Evolutionary conservation across 2,888 invertebrate genomes (phyloP).

Genomic region (Chymomyza amoena): DNA sequence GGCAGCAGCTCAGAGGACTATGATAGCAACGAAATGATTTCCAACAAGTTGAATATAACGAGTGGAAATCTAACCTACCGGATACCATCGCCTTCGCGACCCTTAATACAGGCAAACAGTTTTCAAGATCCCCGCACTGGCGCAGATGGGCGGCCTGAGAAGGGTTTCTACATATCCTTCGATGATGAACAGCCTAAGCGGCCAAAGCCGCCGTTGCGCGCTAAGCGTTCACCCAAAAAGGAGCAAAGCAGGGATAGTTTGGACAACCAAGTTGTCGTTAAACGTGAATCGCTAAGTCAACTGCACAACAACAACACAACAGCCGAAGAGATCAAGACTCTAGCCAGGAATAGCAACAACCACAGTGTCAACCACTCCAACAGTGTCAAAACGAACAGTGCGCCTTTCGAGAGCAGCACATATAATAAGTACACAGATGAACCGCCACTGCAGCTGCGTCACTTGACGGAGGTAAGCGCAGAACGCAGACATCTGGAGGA

Average conservation of each 20-base stretch:
- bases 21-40: constrained; percentile 63
- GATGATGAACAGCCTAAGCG: constrained; percentile 92
- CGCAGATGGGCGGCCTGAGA: constrained; percentile 82
- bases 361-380: constrained; percentile 62
- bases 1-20: constrained; percentile 82
- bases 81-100: constrained; percentile 92
- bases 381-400: constrained; percentile 45
- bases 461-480: constrained; percentile 52
- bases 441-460: constrained; percentile 75
- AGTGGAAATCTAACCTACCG: constrained; percentile 93
- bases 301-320: constrained; percentile 79
- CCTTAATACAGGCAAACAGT: constrained; percentile 84
- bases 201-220: constrained; percentile 91
- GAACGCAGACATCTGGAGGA: constrained; percentile 58
- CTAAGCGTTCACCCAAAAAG: constrained; percentile 89
- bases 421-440: constrained; percentile 77
- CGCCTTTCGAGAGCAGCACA: constrained; percentile 53
- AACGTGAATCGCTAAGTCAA: constrained; percentile 76
- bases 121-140: constrained; percentile 82
- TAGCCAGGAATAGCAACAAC: constrained; percentile 27
- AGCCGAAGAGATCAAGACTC: constrained; percentile 35
- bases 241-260: constrained; percentile 80
- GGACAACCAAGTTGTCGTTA: constrained; percentile 66
- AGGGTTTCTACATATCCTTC: constrained; percentile 96
- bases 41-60: constrained; percentile 86